Evolutionary conservation across 2,113 vertebrate species (phyloP).

Genomic region (Sus scrofa): DNA sequence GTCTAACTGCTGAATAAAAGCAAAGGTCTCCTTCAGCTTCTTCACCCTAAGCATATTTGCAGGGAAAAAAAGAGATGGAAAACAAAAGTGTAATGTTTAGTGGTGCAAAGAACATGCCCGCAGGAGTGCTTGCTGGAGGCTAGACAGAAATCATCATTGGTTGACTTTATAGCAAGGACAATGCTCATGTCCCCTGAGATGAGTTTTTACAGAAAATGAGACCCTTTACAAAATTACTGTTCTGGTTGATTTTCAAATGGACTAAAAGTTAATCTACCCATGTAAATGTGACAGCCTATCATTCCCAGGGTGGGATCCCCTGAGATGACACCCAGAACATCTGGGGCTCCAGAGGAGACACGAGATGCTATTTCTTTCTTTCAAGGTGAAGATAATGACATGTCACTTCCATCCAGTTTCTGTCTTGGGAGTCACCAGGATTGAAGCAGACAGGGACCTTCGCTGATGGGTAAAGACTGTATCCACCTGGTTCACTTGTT

Average conservation of each 20-base stretch:
- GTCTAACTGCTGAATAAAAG: constrained; percentile 95
- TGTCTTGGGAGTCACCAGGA: neutral
- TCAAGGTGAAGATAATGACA: neutral
- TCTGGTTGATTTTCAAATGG: neutral
- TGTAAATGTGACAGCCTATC: neutral
- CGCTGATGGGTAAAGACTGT: neutral
- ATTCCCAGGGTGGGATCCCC: neutral
- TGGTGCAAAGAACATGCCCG: neutral
- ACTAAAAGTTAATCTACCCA: neutral
- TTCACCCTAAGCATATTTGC: constrained; percentile 91
- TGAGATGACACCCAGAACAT: neutral
- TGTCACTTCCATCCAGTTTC: neutral
- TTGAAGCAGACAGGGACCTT: neutral
- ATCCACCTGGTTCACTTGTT: neutral
- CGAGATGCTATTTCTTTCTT: neutral
- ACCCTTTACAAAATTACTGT: neutral
- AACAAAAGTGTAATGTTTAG: neutral
- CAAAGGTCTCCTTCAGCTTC: constrained; percentile 97
- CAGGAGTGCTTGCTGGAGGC: neutral
- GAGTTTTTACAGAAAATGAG: neutral
- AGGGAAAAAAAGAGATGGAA: constrained; percentile 62
- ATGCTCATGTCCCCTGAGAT: accelerated
- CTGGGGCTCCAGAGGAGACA: neutral
- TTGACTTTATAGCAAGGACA: neutral
- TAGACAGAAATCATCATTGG: neutral